Conservation (phyloP, 2,113 vertebrate genomes). For the Parus major region DNA sequence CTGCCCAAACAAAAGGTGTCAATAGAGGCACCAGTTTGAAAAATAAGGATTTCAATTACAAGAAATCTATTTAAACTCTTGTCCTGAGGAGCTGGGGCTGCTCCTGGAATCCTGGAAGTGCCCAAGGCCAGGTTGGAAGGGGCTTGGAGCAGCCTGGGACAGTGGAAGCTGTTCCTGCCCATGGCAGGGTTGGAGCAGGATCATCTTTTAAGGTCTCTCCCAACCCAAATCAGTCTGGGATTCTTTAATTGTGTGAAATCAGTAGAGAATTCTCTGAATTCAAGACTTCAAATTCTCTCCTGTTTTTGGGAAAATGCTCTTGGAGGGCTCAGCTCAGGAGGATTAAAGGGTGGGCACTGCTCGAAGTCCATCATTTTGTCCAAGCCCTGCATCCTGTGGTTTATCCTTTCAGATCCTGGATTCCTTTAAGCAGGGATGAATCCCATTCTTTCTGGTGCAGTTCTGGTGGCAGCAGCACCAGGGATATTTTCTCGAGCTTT, state of each 20-base stretch:
- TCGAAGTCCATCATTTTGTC: neutral
- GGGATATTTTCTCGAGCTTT: neutral
- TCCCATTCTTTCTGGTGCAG: neutral
- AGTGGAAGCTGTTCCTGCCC: neutral
- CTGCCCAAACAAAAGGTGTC: neutral
- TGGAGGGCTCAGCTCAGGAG: neutral
- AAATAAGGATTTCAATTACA: rapidly evolving
- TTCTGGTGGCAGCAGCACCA: neutral
- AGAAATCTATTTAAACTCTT: neutral
- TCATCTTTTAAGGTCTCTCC: neutral
- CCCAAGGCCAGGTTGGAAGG: rapidly evolving
- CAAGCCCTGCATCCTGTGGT: neutral
- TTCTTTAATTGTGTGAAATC: neutral
- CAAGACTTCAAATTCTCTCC: neutral
- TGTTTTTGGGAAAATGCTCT: neutral
- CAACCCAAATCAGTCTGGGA: neutral
- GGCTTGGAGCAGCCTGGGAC: neutral
- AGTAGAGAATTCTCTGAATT: neutral
- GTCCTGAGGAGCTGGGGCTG: neutral
- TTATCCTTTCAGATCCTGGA: neutral
- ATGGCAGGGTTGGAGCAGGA: rapidly evolving
- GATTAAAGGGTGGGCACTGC: neutral
- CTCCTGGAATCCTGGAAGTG: neutral
- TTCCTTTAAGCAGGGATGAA: neutral
- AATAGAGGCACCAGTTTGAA: neutral